These are phyloP conservation scores for Diabrotica balteata DNA, from an alignment of 2,888 invertebrate species.

Conservation along the genomic window DNA sequence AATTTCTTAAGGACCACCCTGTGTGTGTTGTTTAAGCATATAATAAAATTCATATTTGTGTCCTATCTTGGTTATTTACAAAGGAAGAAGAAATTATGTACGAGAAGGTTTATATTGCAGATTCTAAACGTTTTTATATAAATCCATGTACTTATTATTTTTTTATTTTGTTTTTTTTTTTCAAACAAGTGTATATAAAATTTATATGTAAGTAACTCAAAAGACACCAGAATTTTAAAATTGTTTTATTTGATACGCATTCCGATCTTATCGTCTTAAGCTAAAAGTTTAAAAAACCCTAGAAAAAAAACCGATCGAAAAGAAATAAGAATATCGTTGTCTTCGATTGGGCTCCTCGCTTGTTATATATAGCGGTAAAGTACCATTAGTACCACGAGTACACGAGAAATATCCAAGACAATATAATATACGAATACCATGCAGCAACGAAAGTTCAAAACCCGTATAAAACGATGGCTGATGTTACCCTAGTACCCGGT, in stretches of 20 bases:
- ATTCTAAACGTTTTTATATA: too few relatives aligned
- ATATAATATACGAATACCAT: constrained; percentile 39
- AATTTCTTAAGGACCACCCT: too few relatives aligned
- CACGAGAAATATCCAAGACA: constrained; percentile 6
- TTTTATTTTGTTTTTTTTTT: too few relatives aligned
- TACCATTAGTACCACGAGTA: constrained; percentile 22
- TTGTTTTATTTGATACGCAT: neutral
- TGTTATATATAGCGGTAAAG: constrained; percentile 37
- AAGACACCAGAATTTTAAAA: too few relatives aligned
- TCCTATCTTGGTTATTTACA: too few relatives aligned
- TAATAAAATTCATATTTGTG: too few relatives aligned
- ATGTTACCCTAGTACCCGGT: constrained; percentile 44
- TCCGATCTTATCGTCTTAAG: neutral
- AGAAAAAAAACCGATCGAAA: constrained; percentile 7
- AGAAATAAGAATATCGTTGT: neutral
- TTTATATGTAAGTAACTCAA: too few relatives aligned
- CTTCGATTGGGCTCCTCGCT: neutral
- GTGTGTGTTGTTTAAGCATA: too few relatives aligned
- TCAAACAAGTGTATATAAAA: too few relatives aligned
- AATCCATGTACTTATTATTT: too few relatives aligned
- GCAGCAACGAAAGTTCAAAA: constrained; percentile 41
- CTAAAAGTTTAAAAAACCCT: neutral
- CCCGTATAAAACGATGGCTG: constrained; percentile 42
- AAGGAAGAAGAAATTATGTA: too few relatives aligned
- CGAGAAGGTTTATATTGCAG: too few relatives aligned